phyloP scores from a whole-genome alignment of 1,140 invertebrate genomes.

The Neelides sp. region DNA sequence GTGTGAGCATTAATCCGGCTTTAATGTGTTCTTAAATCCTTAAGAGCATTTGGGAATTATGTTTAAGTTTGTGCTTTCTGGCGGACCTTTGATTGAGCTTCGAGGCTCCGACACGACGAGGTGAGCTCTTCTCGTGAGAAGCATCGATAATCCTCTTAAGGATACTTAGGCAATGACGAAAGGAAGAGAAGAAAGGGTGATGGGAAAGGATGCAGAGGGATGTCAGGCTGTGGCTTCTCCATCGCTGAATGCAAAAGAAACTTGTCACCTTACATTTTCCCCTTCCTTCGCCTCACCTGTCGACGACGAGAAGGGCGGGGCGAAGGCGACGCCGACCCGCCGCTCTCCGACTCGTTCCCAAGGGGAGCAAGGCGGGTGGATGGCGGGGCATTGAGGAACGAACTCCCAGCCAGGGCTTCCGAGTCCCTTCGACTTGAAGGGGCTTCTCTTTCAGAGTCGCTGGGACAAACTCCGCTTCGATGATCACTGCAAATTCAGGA shows the following conservation, averaged over 20 bases:
- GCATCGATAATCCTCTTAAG: conserved; percentile 91
- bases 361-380: conserved; percentile 48
- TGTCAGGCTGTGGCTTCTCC: conserved; percentile 82
- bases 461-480: conserved; percentile 71
- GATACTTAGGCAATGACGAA: conserved; percentile 91
- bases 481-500: conserved; percentile 77
- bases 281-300: conserved; percentile 49
- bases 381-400: conserved; percentile 42
- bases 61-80: neutral
- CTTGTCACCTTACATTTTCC: conserved; percentile 5
- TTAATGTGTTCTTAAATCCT: too few species aligned
- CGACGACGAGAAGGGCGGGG: conserved; percentile 65
- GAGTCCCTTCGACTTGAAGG: conserved; percentile 50
- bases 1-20: too few species aligned
- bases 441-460: conserved; percentile 73
- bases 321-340: conserved; percentile 70
- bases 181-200: conserved; percentile 96
- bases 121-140: conserved; percentile 84
- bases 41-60: too few species aligned
- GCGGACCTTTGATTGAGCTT: conserved; percentile 65
- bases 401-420: conserved; percentile 38
- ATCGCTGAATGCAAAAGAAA: conserved; percentile 44
- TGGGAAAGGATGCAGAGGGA: conserved; percentile 95
- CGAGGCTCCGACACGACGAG: conserved; percentile 73
- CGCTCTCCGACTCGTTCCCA: conserved; percentile 69